Conservation (phyloP, 2,113 vertebrate species). For the Caranx ignobilis region DNA sequence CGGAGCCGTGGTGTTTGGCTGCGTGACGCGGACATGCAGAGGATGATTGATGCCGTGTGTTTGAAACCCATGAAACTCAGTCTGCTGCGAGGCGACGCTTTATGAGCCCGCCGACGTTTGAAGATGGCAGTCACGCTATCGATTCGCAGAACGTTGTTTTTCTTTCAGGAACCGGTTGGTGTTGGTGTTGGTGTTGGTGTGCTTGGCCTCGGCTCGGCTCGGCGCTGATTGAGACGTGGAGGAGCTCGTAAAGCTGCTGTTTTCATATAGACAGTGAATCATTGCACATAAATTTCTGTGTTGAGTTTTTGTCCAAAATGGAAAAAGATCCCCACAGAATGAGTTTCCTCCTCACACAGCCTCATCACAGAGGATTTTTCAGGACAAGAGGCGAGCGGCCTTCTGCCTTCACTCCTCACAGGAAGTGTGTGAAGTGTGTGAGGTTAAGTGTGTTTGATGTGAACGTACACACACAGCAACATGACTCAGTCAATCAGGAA, state of each 20-base stretch:
- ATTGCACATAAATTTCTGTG: constrained; percentile 4
- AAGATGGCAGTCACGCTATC: background rate
- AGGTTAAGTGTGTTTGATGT: background rate
- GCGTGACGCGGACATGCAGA: background rate
- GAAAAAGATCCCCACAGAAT: constrained; percentile 28
- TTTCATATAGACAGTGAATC: constrained; percentile 8
- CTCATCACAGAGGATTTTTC: constrained; percentile 9
- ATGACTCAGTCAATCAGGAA: constrained; percentile 2
- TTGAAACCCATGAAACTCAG: background rate
- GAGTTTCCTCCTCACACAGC: background rate
- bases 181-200: background rate
- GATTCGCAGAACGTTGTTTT: constrained; percentile 26
- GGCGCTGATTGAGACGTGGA: background rate
- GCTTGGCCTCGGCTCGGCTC: background rate
- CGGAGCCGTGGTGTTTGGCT: background rate
- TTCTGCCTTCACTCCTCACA: constrained; percentile 10
- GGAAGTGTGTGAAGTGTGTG: background rate
- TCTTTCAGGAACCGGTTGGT: constrained; percentile 14
- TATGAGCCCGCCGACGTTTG: background rate
- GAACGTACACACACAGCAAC: background rate
- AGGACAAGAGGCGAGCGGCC: background rate
- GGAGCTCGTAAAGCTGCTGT: background rate
- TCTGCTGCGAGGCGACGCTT: background rate
- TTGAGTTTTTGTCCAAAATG: background rate
- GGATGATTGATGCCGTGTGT: constrained; percentile 3